Conservation (phyloP, 2,888 invertebrate species). For the Drosophila falleni region DNA sequence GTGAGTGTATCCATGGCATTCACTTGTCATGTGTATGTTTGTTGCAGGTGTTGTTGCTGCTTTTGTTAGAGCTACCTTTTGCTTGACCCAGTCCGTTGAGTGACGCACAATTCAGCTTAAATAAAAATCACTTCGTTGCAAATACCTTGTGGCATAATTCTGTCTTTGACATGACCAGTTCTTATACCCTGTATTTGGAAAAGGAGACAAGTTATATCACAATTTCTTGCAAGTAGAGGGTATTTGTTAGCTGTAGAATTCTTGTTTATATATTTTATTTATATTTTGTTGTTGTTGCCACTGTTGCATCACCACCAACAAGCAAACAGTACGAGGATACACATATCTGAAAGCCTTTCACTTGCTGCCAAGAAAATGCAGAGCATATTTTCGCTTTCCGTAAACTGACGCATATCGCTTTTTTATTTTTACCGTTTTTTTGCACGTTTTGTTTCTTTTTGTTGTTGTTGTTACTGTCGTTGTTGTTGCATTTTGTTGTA, state of each 20-base stretch:
- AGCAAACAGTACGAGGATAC: constrained; percentile 13
- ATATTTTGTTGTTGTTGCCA: constrained; percentile 3
- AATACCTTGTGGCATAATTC: constrained; percentile 68
- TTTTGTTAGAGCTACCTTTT: constrained; percentile 19
- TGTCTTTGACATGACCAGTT: constrained; percentile 65
- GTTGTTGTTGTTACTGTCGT: background rate
- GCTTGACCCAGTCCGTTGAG: constrained; percentile 12
- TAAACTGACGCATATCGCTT: constrained; percentile 24
- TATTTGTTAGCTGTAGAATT: background rate
- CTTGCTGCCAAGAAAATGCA: constrained; percentile 54
- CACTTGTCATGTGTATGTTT: constrained; percentile 2
- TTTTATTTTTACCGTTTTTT: constrained; percentile 7
- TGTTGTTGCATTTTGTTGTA: constrained; percentile 19
- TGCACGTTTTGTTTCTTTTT: background rate
- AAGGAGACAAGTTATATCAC: background rate
- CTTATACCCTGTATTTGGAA: constrained; percentile 4
- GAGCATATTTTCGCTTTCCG: constrained; percentile 66
- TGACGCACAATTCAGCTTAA: constrained; percentile 58
- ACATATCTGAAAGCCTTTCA: constrained; percentile 37
- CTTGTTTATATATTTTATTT: too few species aligned
- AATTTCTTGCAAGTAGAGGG: background rate
- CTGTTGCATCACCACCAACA: constrained; percentile 24
- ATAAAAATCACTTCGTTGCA: constrained; percentile 72
- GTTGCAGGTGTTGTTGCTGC: constrained; percentile 20
- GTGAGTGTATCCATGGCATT: background rate